Base-by-base conservation (phyloP, 1,140 invertebrate species). In the Bombus consobrinus region DNA sequence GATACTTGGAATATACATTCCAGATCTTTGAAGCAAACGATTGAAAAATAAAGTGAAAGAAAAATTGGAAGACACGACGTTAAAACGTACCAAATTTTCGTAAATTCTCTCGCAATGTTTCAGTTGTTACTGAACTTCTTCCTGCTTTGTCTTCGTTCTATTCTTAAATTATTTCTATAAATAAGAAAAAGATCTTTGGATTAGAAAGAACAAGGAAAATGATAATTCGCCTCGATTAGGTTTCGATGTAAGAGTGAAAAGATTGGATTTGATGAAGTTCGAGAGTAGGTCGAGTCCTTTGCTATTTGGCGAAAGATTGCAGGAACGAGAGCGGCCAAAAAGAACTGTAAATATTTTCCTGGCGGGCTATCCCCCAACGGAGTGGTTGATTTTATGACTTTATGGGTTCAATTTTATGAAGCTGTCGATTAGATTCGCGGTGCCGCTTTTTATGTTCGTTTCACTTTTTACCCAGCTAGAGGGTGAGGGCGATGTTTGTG, bases 361-460 rank as follows among this genome's bases (percentile, higher is more conserved):
- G 90, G 53, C 83, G 83, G 80, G 89, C 87, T 88, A 90, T 92
- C 88, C 86, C 83, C 79, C 75, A 64, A 73, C 77, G 53, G 75
- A 92, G 91, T 94, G 90, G 93, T 93, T 93, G 93, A 94, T 95
- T 95, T 95, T 95, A 95, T 94, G 94, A 93, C 94, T 95, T 95
- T 94, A 95, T 93, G 92, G 90, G 88, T 93, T 93, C 90, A 92
- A 94, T 95, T 95, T 95, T 93, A 94, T 92, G 94, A 94, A 95
- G 93, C 92, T 95, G 94, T 95, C 94, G 94, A 95, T 95, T 95
- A 94, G 94, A 94, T 94, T 94, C 89, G 89, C 85, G 85, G 87
- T 89, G 80, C 81, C 81, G 82, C 86, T 87, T 92, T 93, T 91
- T 92, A 90, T 81, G 74, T 77, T 85, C 87, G 81, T 81, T 82